Evolutionary conservation across 2,797 vertebrate species (phyloP).

Genomic region (Chaunax sp.): DNA sequence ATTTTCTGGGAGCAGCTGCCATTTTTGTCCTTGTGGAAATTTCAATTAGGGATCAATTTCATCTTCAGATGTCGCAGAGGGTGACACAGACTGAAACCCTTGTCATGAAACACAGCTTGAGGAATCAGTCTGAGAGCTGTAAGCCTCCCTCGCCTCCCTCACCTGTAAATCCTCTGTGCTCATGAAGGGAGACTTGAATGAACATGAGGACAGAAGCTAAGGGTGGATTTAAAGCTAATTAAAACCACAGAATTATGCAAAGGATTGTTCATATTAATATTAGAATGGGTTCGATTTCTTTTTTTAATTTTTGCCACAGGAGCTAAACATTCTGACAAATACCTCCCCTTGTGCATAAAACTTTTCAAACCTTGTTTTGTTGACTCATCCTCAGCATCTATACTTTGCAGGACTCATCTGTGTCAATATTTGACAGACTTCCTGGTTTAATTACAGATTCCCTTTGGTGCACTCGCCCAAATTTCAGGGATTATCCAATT

Average conservation of each 20-base stretch:
- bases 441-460: slow-evolving; percentile 77
- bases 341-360: slow-evolving; percentile 24
- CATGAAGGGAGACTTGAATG: slow-evolving; percentile 9
- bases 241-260: slow-evolving; percentile 43
- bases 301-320: slow-evolving; percentile 1
- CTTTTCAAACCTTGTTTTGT: slow-evolving; percentile 51
- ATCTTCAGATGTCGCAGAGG: not conserved
- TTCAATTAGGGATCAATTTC: not conserved
- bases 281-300: slow-evolving; percentile 22
- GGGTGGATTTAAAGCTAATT: slow-evolving; percentile 44
- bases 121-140: not conserved
- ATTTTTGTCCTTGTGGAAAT: not conserved
- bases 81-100: too few relatives aligned
- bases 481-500: slow-evolving; percentile 83
- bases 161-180: slow-evolving; percentile 29
- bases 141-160: not conserved
- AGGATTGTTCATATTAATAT: slow-evolving; percentile 16
- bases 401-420: slow-evolving; percentile 73
- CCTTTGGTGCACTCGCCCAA: slow-evolving; percentile 75
- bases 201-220: slow-evolving; percentile 29
- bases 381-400: slow-evolving; percentile 66
- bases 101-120: not conserved
- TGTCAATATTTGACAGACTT: slow-evolving; percentile 79
- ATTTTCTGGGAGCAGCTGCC: not conserved
- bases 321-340: slow-evolving; percentile 32